Base-by-base conservation (phyloP, 2,888 invertebrate genomes). In the Phortica okadai region DNA sequence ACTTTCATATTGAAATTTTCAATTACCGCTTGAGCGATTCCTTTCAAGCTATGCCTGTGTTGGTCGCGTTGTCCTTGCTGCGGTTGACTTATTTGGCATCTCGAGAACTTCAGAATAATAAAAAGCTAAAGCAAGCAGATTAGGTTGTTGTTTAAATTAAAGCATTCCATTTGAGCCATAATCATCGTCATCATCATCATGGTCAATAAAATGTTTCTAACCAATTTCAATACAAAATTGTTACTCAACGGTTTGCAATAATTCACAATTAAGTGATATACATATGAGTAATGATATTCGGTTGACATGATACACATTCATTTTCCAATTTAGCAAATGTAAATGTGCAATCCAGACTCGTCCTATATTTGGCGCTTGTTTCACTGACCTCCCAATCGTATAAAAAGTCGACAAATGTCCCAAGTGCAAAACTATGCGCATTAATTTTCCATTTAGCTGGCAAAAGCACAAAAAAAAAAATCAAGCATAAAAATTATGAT, bases 391-490 rank as follows among this genome's bases (percentile, higher is more conserved):
- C 4, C 33, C 33, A 66, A 66, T 41, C 14, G 14, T 14, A 66
- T 66, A 41, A 66, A 41, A 66, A 66, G 11, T 7, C 11, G 66
- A 66, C 66, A 42, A 66, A 66, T 66, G 33, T 66, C 66, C 66
- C n/a, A 41, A n/a, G 33, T 33, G 66, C 50, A 50, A 66, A 66
- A 41, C 41, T 66, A 11, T 14, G 41, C 66, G n/a, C 66, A 66
- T 66, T 42, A 66, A 66, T 66, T 66, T 21, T n/a, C 11, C 66
- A 66, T 66, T 66, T 66, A 66, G n/a, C 4, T 50, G 50, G 50
- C 50, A 14, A 8, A 11, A 14, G 42, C 0, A n/a, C 10, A 3
- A 66, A 16, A 10, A 66, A n/a, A 66, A 41, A 41, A 5, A 8
- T 7, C 42, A 10, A 16, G 41, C 66, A 41, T 66, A 14, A 41